Evolutionary conservation across 2,113 vertebrate genomes (phyloP).

Genomic region (Neomonachus schauinslandi): DNA sequence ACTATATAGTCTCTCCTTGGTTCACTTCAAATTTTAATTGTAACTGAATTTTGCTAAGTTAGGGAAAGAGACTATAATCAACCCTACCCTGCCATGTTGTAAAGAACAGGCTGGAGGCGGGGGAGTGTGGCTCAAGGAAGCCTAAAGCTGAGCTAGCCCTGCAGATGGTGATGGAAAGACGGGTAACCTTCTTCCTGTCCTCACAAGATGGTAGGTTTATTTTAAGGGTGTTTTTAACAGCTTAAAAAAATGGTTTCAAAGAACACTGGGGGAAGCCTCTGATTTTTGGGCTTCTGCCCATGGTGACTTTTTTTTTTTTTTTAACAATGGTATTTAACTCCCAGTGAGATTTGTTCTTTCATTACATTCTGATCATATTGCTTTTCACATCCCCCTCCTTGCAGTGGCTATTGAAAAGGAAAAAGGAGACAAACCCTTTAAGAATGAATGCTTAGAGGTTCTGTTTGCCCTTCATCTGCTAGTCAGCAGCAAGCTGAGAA

Average conservation of each 20-base stretch:
- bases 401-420: constrained; percentile 16
- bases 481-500: constrained; percentile 62
- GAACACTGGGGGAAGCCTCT: constrained; percentile 75
- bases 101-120: constrained; percentile 40
- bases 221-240: constrained; percentile 78
- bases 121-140: constrained; percentile 60
- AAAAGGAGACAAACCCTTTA: constrained; percentile 43
- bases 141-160: constrained; percentile 65
- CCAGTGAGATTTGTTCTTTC: constrained; percentile 70
- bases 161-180: constrained; percentile 71
- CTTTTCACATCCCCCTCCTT: constrained; percentile 38
- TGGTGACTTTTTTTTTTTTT: constrained; percentile 24
- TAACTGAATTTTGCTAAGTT: constrained; percentile 54
- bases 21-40: constrained; percentile 43
- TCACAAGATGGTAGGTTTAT: constrained; percentile 79
- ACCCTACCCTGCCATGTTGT: constrained; percentile 32
- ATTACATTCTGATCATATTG: constrained; percentile 58
- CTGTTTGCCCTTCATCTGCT: constrained; percentile 59
- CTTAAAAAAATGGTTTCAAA: constrained; percentile 70
- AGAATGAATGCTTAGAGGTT: constrained; percentile 62
- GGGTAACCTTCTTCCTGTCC: constrained; percentile 75
- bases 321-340: constrained; percentile 69
- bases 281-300: constrained; percentile 67
- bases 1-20: background rate
- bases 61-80: constrained; percentile 53